These are phyloP conservation scores for Anableps anableps DNA, from an alignment of 2,797 vertebrate species.

Conservation along the genomic window DNA sequence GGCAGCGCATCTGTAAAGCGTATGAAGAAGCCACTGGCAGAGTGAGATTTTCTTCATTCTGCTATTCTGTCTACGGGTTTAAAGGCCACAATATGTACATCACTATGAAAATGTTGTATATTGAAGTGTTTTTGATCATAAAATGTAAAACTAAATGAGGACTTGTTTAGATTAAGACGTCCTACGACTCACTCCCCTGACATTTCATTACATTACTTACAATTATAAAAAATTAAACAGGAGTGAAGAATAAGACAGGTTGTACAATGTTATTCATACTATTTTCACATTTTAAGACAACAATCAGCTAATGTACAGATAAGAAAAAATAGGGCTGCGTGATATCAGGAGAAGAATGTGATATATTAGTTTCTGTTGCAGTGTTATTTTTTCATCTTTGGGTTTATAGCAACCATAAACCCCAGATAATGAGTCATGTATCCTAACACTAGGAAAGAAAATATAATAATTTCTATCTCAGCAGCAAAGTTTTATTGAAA, in stretches of 20 bases:
- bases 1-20: constrained; percentile 77
- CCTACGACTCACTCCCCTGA: not conserved
- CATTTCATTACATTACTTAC: too few relatives aligned
- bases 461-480: not conserved
- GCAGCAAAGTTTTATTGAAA: too few relatives aligned
- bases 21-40: constrained; percentile 69
- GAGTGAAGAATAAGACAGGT: not conserved
- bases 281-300: not conserved
- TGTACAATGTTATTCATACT: not conserved
- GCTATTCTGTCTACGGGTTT: not conserved
- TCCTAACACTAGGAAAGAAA: not conserved
- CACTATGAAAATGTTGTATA: not conserved
- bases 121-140: too few relatives aligned
- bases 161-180: not conserved
- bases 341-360: too few relatives aligned
- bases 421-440: too few relatives aligned
- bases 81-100: not conserved
- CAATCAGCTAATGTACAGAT: not conserved
- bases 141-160: not conserved
- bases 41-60: constrained; percentile 45
- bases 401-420: too few relatives aligned
- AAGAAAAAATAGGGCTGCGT: not conserved
- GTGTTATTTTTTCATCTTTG: too few relatives aligned
- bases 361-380: too few relatives aligned
- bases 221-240: not conserved